Conservation (phyloP, 2,113 vertebrate genomes). For the Engystomops pustulosus region DNA sequence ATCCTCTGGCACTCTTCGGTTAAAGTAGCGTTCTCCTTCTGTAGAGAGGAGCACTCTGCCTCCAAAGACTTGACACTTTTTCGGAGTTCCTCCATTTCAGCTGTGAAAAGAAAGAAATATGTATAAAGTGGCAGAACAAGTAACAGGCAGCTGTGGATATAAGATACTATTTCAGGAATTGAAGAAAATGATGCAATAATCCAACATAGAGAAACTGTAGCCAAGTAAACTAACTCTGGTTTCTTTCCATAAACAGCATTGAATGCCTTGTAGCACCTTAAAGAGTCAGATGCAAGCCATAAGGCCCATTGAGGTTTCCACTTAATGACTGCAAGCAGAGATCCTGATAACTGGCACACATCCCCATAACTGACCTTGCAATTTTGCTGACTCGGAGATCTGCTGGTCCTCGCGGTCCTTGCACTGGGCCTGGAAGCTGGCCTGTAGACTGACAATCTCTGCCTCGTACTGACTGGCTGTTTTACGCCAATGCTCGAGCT, state of each 20-base stretch:
- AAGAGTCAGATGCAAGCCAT: no score
- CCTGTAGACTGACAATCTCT: constrained; percentile 86
- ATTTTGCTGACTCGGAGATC: constrained; percentile 74
- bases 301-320: no score
- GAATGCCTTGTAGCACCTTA: no score
- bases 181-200: no score
- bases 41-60: constrained; percentile 84
- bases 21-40: constrained; percentile 81
- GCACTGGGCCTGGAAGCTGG: constrained; percentile 81
- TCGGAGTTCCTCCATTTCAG: constrained; percentile 85
- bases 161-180: no score
- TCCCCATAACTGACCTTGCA: constrained; percentile 80
- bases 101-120: constrained; percentile 65
- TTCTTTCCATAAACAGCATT: no score
- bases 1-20: constrained; percentile 82
- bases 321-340: background rate
- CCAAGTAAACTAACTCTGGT: no score
- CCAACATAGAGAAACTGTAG: no score
- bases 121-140: background rate
- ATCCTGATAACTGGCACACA: background rate
- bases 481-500: constrained; percentile 88
- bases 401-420: constrained; percentile 81
- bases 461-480: constrained; percentile 85
- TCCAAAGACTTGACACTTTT: constrained; percentile 83
- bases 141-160: no score